These are phyloP conservation scores for Drosophila equinoxialis DNA, from an alignment of 1,140 invertebrate genomes.

Conservation along the genomic window DNA sequence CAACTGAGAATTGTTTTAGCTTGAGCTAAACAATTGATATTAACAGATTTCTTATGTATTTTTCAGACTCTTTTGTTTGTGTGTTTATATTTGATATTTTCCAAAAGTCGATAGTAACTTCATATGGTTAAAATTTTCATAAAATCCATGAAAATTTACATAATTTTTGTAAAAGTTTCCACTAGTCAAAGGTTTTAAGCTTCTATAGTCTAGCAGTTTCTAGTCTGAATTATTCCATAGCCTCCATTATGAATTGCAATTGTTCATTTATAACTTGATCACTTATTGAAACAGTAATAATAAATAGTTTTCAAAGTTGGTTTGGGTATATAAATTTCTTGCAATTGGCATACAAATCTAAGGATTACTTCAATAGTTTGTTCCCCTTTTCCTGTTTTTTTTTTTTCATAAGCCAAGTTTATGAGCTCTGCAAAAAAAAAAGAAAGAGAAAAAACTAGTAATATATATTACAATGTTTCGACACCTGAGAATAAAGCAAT, in stretches of 20 bases:
- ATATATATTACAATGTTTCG: slow-evolving; percentile 52
- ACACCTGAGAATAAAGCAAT: slow-evolving; percentile 43
- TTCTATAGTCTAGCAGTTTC: no score
- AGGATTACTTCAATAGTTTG: slow-evolving; percentile 21
- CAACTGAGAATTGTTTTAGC: no score
- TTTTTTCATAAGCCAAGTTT: slow-evolving; percentile 38
- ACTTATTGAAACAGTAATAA: not conserved
- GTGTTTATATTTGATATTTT: no score
- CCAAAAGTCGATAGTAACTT: no score
- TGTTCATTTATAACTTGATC: not conserved
- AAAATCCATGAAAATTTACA: no score
- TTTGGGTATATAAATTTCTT: not conserved
- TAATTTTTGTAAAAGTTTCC: no score
- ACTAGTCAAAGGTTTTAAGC: no score
- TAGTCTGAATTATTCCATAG: no score
- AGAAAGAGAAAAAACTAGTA: slow-evolving; percentile 1
- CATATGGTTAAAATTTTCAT: no score
- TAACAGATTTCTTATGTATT: no score
- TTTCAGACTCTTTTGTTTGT: no score
- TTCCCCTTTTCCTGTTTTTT: not conserved
- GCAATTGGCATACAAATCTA: slow-evolving; percentile 26
- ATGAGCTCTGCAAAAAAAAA: slow-evolving; percentile 15
- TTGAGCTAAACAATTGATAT: no score
- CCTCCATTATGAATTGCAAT: not conserved
- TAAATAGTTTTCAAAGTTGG: not conserved